Percentiles rank a stretch among this genome's conserved stretches.
Conservation (phyloP, 2,888 invertebrate species). For the Lochmaea crataegi region DNA sequence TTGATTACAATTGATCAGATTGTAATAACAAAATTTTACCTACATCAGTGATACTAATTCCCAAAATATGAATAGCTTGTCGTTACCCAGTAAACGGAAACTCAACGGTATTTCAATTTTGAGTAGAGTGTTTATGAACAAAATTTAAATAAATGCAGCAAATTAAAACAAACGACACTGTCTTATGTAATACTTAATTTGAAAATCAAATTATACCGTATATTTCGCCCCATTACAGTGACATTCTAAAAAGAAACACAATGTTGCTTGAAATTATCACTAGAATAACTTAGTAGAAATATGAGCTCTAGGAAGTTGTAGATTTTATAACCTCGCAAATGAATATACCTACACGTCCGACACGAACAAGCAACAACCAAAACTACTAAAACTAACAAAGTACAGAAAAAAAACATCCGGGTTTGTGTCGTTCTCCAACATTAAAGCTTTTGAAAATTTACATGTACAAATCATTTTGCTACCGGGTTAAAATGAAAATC, state of each 20-base stretch:
- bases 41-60: no score
- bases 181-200: not conserved
- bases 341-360: constrained; percentile 29
- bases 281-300: constrained; percentile 21
- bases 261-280: constrained; percentile 25
- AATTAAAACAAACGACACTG: not conserved
- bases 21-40: no score
- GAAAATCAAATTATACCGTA: constrained; percentile 7
- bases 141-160: not conserved
- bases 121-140: not conserved
- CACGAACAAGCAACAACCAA: constrained; percentile 6
- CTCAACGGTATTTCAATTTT: not conserved
- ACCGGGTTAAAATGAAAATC: not conserved
- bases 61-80: no score
- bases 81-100: not conserved
- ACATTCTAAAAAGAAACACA: constrained; percentile 25
- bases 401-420: constrained; percentile 4
- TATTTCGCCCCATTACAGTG: not conserved
- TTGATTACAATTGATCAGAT: no score
- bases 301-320: constrained; percentile 33
- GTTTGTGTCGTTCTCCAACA: constrained; percentile 1
- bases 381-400: constrained; percentile 8
- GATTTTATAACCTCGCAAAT: constrained; percentile 32
- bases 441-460: not conserved
- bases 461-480: not conserved